Percentiles rank a stretch among this genome's conserved stretches.
These are phyloP conservation scores for Drosophila meridiana DNA, from an alignment of 2,888 invertebrate species.

Conservation along the genomic window DNA sequence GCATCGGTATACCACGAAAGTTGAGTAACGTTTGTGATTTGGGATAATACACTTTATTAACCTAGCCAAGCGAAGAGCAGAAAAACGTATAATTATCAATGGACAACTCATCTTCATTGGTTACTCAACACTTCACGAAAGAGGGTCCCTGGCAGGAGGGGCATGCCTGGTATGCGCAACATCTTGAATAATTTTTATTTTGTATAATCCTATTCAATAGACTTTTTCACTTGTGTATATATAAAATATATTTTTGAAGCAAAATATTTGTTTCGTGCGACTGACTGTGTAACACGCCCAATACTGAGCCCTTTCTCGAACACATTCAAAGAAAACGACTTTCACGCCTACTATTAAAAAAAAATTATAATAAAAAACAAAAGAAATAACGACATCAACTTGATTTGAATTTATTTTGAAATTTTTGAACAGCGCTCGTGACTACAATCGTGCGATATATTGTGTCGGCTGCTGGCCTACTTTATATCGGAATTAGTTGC, in stretches of 20 bases:
- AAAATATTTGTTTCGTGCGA: constrained; percentile 37
- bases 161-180: constrained; percentile 89
- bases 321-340: background rate
- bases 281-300: constrained; percentile 37
- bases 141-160: constrained; percentile 90
- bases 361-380: background rate
- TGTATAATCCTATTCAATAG: constrained; percentile 12
- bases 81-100: background rate
- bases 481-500: background rate
- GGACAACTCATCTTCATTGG: background rate
- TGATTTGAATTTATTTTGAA: constrained; percentile 5
- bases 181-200: constrained; percentile 72
- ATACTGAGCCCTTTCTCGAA: constrained; percentile 21
- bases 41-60: constrained; percentile 82
- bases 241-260: background rate
- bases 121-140: constrained; percentile 88
- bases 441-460: background rate
- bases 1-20: constrained; percentile 87
- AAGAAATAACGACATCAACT: background rate
- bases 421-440: background rate
- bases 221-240: constrained; percentile 36
- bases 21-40: constrained; percentile 88
- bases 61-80: constrained; percentile 22
- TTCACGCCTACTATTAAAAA: constrained; percentile 26
- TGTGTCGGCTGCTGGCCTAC: background rate